Conservation (phyloP, 2,888 invertebrate species). For the Watsonalla cultraria region DNA sequence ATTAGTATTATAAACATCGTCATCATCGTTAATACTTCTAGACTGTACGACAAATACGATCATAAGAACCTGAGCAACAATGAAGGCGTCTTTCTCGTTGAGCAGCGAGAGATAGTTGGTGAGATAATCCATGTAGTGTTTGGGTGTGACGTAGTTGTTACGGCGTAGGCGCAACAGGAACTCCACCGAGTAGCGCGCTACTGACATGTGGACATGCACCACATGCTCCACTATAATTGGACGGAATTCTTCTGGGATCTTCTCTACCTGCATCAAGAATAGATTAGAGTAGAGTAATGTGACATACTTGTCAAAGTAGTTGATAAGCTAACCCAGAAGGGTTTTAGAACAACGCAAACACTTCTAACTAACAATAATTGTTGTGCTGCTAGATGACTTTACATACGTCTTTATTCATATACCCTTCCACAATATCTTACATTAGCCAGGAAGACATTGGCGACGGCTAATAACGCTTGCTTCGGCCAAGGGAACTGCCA, state of each 20-base stretch:
- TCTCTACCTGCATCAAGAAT: slow-evolving; percentile 66
- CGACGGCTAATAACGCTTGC: slow-evolving; percentile 92
- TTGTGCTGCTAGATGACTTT: too few relatives aligned
- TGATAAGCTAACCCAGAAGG: too few relatives aligned
- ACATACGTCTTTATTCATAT: neutral
- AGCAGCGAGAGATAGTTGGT: slow-evolving; percentile 87
- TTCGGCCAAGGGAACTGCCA: slow-evolving; percentile 97
- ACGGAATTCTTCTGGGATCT: slow-evolving; percentile 83
- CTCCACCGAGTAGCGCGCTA: slow-evolving; percentile 84
- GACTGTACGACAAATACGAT: neutral
- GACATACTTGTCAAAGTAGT: too few relatives aligned
- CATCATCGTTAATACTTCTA: too few relatives aligned
- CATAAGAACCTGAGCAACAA: slow-evolving; percentile 66
- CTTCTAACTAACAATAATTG: too few relatives aligned
- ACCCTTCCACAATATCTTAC: slow-evolving; percentile 60
- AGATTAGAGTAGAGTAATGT: neutral
- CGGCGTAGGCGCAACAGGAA: slow-evolving; percentile 86
- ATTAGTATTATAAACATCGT: too few relatives aligned
- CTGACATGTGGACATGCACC: slow-evolving; percentile 89
- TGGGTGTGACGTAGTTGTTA: slow-evolving; percentile 93
- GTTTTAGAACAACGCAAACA: too few relatives aligned
- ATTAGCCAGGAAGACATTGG: slow-evolving; percentile 89
- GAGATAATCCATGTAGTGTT: slow-evolving; percentile 93
- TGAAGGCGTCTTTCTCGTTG: slow-evolving; percentile 83
- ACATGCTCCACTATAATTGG: slow-evolving; percentile 88